Evolutionary conservation across 23 tunicate genomes (phyloP).

Genomic region (Styela clava): DNA sequence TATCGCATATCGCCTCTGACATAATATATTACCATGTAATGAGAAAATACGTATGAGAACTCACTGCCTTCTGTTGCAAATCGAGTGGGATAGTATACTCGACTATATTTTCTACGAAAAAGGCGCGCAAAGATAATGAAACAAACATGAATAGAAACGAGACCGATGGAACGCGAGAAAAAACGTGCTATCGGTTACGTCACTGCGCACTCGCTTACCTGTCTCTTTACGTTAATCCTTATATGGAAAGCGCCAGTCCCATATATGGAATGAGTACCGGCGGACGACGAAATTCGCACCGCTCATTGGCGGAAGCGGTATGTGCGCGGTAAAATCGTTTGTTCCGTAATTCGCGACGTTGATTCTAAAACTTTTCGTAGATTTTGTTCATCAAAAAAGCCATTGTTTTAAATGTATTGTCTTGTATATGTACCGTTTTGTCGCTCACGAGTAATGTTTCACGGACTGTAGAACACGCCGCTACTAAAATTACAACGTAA

Average conservation of each 20-base stretch:
- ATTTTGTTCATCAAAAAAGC: neutral
- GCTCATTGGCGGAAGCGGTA: constrained; percentile 2
- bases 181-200: constrained; percentile 9
- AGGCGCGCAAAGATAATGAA: neutral
- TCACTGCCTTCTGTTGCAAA: neutral
- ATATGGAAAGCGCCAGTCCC: constrained; percentile 27
- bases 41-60: neutral
- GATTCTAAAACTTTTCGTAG: neutral
- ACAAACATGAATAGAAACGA: neutral
- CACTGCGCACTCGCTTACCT: constrained; percentile 20
- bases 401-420: constrained; percentile 1
- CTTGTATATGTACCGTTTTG: neutral
- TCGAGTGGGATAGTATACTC: neutral
- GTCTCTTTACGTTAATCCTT: constrained; percentile 23
- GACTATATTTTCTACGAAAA: neutral
- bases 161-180: constrained; percentile 14
- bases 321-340: constrained; percentile 5
- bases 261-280: constrained; percentile 33
- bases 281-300: neutral
- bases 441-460: neutral
- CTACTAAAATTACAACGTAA: no score
- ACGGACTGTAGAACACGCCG: neutral
- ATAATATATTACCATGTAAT: no score
- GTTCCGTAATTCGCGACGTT: neutral
- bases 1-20: no score